Evolutionary conservation across 2,888 invertebrate species (phyloP).

Genomic region (Drosophila prostipennis): DNA sequence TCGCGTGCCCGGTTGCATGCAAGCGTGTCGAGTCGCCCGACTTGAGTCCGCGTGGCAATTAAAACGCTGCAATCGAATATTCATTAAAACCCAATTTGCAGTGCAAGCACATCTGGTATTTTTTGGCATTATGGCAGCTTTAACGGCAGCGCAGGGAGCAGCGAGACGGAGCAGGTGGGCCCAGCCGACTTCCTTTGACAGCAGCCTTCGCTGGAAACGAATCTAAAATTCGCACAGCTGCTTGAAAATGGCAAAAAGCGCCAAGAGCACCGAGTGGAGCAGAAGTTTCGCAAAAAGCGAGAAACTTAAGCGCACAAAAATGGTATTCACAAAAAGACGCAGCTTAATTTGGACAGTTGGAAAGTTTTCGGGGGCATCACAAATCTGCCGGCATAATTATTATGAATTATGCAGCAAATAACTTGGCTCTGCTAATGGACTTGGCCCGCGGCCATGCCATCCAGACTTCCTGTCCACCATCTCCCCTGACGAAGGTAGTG

Average conservation of each 20-base stretch:
- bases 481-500: slow-evolving; percentile 35
- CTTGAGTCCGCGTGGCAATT: slow-evolving; percentile 46
- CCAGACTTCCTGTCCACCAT: slow-evolving; percentile 31
- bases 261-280: slow-evolving; percentile 43
- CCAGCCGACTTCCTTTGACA: slow-evolving; percentile 29
- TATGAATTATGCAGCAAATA: slow-evolving; percentile 62
- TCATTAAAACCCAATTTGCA: slow-evolving; percentile 66
- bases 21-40: slow-evolving; percentile 28
- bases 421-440: slow-evolving; percentile 61
- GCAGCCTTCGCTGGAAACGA: slow-evolving; percentile 17
- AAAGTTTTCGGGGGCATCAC: slow-evolving; percentile 25
- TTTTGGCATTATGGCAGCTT: slow-evolving; percentile 37
- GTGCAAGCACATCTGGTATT: slow-evolving; percentile 45
- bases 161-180: slow-evolving; percentile 19
- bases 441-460: slow-evolving; percentile 27
- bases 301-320: slow-evolving; percentile 30
- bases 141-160: neutral
- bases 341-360: slow-evolving; percentile 19
- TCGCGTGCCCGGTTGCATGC: slow-evolving; percentile 22
- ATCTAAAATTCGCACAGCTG: slow-evolving; percentile 37
- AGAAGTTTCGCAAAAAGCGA: slow-evolving; percentile 58
- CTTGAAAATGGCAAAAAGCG: slow-evolving; percentile 58
- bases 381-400: slow-evolving; percentile 73
- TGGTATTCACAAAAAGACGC: slow-evolving; percentile 1
- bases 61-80: slow-evolving; percentile 66